These are phyloP conservation scores for Mizuhopecten yessoensis DNA, from an alignment of 1,140 invertebrate genomes.

Conservation along the genomic window DNA sequence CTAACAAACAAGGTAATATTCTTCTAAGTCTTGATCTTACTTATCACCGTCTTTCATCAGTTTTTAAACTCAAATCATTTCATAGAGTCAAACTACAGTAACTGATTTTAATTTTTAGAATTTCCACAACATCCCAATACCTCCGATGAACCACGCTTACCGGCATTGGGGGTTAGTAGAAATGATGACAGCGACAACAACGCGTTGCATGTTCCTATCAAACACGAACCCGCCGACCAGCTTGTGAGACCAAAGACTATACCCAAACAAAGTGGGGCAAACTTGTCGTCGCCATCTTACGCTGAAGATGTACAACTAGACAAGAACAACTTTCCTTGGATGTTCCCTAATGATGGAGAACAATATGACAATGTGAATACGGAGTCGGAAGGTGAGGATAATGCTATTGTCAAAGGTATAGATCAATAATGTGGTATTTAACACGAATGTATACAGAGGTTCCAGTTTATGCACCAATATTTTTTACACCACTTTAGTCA, in stretches of 20 bases:
- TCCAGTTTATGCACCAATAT: too few species aligned
- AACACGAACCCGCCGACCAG: background rate
- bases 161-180: background rate
- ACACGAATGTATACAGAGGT: too few species aligned
- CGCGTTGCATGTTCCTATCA: background rate
- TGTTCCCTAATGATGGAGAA: background rate
- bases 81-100: too few species aligned
- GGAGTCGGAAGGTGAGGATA: background rate
- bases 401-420: background rate
- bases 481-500: too few species aligned
- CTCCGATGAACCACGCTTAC: background rate
- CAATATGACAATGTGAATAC: background rate
- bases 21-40: background rate
- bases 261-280: too few species aligned
- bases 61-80: background rate
- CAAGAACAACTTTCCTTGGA: background rate
- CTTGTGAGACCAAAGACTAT: too few species aligned
- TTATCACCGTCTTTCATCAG: background rate
- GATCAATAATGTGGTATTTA: background rate
- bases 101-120: background rate
- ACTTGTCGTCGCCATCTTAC: background rate
- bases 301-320: background rate
- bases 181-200: background rate
- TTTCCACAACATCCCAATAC: background rate
- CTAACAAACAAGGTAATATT: background rate